These are phyloP conservation scores for Parnassius mnemosyne DNA, from an alignment of 2,888 invertebrate species.

Conservation along the genomic window DNA sequence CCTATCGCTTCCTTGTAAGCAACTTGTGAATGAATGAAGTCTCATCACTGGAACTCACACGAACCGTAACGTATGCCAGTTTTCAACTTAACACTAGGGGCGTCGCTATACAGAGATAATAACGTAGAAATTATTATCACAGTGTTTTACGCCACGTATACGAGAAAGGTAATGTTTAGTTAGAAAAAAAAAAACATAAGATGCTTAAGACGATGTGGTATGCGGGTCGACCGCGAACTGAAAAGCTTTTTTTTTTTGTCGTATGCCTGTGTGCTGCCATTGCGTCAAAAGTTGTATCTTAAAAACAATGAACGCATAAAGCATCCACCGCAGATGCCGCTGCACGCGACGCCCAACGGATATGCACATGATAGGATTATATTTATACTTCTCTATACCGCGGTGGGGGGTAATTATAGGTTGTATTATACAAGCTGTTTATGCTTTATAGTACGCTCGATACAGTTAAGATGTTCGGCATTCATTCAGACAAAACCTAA, in stretches of 20 bases:
- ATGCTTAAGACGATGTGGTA: constrained; percentile 53
- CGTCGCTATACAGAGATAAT: constrained; percentile 37
- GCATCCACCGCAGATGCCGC: constrained; percentile 65
- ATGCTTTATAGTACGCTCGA: constrained; percentile 16
- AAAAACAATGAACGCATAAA: constrained; percentile 75
- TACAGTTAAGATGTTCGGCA: constrained; percentile 6
- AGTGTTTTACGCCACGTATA: constrained; percentile 30
- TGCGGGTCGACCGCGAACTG: constrained; percentile 75
- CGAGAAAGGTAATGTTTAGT: constrained; percentile 32
- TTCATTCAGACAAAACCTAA: not conserved
- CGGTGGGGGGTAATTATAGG: constrained; percentile 19
- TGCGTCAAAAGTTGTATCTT: constrained; percentile 48
- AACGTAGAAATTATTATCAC: constrained; percentile 25
- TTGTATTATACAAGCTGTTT: constrained; percentile 10
- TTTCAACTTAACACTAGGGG: constrained; percentile 46
- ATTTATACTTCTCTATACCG: constrained; percentile 20
- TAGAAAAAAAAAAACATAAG: constrained; percentile 46
- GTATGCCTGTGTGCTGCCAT: constrained; percentile 37
- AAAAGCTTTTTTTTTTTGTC: constrained; percentile 55
- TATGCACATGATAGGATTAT: constrained; percentile 25
- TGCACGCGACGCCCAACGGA: constrained; percentile 44
- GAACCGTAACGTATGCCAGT: constrained; percentile 56
- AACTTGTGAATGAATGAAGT: constrained; percentile 77
- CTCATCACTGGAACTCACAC: constrained; percentile 72
- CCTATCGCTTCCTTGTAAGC: constrained; percentile 51